Conservation (phyloP, 2,113 vertebrate species). For the Clarias gariepinus region DNA sequence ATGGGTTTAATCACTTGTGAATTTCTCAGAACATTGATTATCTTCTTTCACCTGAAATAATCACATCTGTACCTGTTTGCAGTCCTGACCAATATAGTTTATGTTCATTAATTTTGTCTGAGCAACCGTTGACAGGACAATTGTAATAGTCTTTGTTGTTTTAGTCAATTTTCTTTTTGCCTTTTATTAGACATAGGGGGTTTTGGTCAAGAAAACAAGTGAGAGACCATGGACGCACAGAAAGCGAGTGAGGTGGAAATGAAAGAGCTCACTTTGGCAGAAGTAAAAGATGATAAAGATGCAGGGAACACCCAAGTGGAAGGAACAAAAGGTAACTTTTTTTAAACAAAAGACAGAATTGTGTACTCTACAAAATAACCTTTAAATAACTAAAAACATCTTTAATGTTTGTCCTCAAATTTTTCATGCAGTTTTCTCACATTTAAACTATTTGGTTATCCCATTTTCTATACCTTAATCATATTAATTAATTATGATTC, state of each 20-base stretch:
- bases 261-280: conserved; percentile 12
- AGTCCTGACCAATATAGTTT: neutral
- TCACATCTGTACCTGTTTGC: too few species aligned
- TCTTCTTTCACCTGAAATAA: too few species aligned
- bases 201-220: conserved; percentile 26
- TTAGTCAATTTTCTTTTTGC: neutral
- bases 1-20: neutral
- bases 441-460: neutral
- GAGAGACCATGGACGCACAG: conserved; percentile 30
- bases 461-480: too few species aligned
- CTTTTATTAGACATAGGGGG: neutral
- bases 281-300: conserved; percentile 8
- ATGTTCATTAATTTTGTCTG: neutral
- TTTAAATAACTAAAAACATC: too few species aligned
- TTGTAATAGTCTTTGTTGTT: neutral
- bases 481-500: too few species aligned
- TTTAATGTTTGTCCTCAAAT: too few species aligned
- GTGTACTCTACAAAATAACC: too few species aligned
- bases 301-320: neutral
- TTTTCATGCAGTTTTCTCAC: neutral
- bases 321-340: conserved; percentile 35
- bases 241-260: conserved; percentile 61
- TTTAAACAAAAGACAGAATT: too few species aligned
- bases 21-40: neutral
- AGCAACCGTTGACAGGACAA: neutral